These are phyloP conservation scores for Sebastes schlegelii DNA, from an alignment of 2,113 vertebrate genomes.

Conservation along the genomic window DNA sequence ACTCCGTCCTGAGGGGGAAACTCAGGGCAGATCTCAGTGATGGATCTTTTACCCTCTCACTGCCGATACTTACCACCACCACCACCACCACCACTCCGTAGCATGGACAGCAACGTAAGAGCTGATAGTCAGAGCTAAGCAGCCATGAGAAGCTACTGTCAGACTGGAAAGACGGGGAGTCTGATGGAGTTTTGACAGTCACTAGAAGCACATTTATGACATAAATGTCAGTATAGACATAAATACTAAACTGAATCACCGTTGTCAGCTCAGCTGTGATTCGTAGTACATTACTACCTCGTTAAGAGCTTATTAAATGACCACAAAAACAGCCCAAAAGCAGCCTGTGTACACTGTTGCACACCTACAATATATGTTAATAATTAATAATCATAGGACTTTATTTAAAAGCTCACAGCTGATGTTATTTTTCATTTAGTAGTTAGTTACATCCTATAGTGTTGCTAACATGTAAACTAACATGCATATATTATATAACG, in stretches of 20 bases:
- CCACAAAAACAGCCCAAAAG: background rate
- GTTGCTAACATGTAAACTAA: no score
- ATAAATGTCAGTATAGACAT: no score
- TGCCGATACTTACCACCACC: background rate
- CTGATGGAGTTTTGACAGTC: background rate
- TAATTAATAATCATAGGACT: no score
- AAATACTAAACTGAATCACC: no score
- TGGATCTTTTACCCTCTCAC: conserved; percentile 16
- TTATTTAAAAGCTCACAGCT: no score
- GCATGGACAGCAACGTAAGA: background rate
- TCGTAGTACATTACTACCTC: background rate
- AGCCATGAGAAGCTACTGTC: background rate
- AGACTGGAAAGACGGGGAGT: background rate
- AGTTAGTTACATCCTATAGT: no score
- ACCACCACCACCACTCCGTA: background rate
- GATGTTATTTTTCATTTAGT: no score
- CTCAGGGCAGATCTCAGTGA: conserved; percentile 15
- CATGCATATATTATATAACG: no score
- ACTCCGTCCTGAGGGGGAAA: conserved; percentile 26
- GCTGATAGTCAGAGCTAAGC: background rate
- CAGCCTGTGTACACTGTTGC: no score
- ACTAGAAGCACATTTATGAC: background rate
- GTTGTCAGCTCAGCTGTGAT: background rate
- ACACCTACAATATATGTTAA: no score
- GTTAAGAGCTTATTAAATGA: background rate